A percentile compares a stretch with the other conserved stretches of the same genome.
Conservation (phyloP, 2,113 vertebrate genomes). For the Tyrannus savana region DNA sequence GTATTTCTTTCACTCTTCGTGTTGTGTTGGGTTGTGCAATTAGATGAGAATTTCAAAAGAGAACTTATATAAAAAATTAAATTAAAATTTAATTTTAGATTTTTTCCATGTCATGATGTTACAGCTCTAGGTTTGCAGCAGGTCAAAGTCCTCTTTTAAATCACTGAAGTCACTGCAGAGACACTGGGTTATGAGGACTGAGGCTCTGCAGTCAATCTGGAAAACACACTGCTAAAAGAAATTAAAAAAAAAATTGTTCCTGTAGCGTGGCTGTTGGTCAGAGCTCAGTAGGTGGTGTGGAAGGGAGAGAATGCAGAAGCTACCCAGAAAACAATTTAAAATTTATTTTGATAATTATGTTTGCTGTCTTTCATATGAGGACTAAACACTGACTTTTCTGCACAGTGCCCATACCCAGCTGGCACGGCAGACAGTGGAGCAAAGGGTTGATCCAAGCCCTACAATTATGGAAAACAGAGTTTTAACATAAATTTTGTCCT, state of each 20-base stretch:
- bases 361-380: neutral
- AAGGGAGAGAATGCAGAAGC: neutral
- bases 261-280: neutral
- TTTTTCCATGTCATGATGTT: neutral
- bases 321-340: neutral
- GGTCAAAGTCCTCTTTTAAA: neutral
- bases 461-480: neutral
- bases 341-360: neutral
- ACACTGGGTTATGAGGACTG: neutral
- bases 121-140: neutral
- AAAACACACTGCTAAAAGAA: neutral
- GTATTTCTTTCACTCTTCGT: neutral
- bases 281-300: neutral
- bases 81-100: neutral
- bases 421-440: neutral
- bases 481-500: neutral
- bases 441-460: neutral
- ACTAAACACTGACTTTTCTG: neutral
- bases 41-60: neutral
- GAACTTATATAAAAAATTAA: neutral
- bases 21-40: neutral
- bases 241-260: neutral
- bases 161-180: neutral
- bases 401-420: neutral
- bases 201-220: neutral